Base-by-base conservation (phyloP, 2,113 vertebrate genomes). In the Bucco capensis region DNA sequence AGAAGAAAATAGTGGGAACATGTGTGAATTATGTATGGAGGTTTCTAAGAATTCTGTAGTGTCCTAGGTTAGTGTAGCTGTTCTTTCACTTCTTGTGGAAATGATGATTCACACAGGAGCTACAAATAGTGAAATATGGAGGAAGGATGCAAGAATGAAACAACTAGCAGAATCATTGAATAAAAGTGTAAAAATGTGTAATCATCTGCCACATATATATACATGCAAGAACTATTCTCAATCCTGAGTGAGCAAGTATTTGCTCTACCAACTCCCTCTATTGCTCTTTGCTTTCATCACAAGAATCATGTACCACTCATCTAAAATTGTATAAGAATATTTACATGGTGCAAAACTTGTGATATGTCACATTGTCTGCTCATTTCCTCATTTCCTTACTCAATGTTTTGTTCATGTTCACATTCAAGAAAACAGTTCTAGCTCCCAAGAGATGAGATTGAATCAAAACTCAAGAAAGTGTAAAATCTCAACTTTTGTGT, bases 1-100 rank as follows among this genome's bases (percentile, higher is more conserved):
- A 38, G 19, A 54, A 19, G 67, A 33, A n/a, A 60, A n/a, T 10
- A 4, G 58, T 57, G 50, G 31, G 47, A 94, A 71, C 31, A 42
- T n/a, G 50, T 69, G 27, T 90, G 74, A 95, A 78, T 92, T 89
- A 89, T 85, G 51, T 67, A 93, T 73, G 75, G 60, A 77, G 35
- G 37, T 83, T 89, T 90, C 56, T 72, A 61, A 77, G 42, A 73
- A 37, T 50, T 82, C 56, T 85, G 67, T 12, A 27, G 12, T 60
- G 65, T 58, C 66, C 33, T 85, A 19, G 5, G 12, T 72, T 57
- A 51, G 38, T 15, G 47, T 53, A 64, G 56, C 64, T 81, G 9
- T 31, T 73, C 18, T 7, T 84, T 60, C 60, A 30, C 25, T 80
- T 85, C 40, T 85, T 67, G 33, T 51, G 33, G 44, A 83, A 58